These are phyloP conservation scores for Phataginus tetradactyla DNA, from an alignment of 2,797 vertebrate genomes.

Conservation along the genomic window DNA sequence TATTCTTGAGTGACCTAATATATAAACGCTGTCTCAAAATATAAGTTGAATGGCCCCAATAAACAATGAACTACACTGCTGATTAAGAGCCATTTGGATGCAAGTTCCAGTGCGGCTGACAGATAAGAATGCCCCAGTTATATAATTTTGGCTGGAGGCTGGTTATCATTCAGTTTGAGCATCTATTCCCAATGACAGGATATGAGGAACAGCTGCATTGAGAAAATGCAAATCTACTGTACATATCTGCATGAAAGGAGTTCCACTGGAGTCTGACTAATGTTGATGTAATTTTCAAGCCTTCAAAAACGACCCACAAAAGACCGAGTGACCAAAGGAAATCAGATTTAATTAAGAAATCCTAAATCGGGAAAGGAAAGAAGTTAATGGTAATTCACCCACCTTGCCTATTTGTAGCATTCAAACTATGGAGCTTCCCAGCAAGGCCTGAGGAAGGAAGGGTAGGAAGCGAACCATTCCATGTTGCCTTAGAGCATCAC, in stretches of 20 bases:
- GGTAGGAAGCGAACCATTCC: not conserved
- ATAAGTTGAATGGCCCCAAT: slow-evolving; percentile 14
- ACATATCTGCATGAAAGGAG: not conserved
- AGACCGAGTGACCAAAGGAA: not conserved
- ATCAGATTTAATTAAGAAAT: slow-evolving; percentile 46
- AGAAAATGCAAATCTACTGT: slow-evolving; percentile 39
- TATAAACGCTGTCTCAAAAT: slow-evolving; percentile 48
- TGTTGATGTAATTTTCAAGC: not conserved
- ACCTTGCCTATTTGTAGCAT: not conserved
- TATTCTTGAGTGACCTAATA: not conserved
- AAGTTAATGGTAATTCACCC: not conserved
- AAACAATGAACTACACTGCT: slow-evolving; percentile 3
- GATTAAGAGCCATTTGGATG: slow-evolving; percentile 37
- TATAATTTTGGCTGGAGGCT: not conserved
- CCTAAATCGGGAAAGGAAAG: not conserved
- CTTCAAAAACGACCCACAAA: slow-evolving; percentile 34
- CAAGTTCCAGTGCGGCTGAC: not conserved
- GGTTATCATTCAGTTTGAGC: slow-evolving; percentile 4
- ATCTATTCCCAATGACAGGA: not conserved
- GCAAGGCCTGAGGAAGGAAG: not conserved
- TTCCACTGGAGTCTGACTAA: not conserved
- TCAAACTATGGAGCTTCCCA: not conserved
- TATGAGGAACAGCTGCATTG: slow-evolving; percentile 13
- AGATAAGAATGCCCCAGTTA: not conserved
- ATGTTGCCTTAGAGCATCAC: not conserved